phyloP scores from a whole-genome alignment of 2,888 invertebrate species.

The Apoderus coryli region DNA sequence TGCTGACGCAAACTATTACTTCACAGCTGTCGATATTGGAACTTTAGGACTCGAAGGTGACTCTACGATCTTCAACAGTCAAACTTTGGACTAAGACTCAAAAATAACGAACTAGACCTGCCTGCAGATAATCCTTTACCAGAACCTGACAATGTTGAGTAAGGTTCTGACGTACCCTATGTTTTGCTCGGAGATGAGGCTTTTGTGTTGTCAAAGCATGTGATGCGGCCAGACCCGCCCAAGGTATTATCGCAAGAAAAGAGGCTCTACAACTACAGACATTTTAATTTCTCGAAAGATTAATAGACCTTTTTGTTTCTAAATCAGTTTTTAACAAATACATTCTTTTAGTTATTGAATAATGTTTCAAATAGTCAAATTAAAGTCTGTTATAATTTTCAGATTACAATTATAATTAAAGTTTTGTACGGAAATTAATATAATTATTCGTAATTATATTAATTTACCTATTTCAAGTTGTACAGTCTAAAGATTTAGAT shows the following conservation, averaged over 20 bases:
- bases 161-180: no score
- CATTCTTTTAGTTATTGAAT: no score
- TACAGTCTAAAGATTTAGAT: no score
- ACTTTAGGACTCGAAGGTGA: constrained; percentile 11
- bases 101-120: constrained; percentile 3
- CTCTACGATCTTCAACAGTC: constrained; percentile 9
- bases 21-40: constrained; percentile 11
- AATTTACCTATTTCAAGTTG: no score
- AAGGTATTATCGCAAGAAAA: constrained; percentile 6
- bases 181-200: constrained; percentile 14
- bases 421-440: no score
- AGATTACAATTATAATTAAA: no score
- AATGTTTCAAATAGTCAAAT: no score
- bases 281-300: no score
- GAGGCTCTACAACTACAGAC: constrained; percentile 8
- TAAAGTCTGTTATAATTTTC: no score
- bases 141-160: constrained; percentile 1
- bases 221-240: constrained; percentile 12
- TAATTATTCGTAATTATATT: no score
- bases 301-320: no score
- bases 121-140: constrained; percentile 7
- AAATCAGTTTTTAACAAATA: no score
- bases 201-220: constrained; percentile 10
- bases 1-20: constrained; percentile 12
- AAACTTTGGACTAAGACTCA: constrained; percentile 7